Evolutionary conservation across 2,888 invertebrate species (phyloP), one percentile per base, ranked within the genome.

Genomic region (Leucania comma): DNA sequence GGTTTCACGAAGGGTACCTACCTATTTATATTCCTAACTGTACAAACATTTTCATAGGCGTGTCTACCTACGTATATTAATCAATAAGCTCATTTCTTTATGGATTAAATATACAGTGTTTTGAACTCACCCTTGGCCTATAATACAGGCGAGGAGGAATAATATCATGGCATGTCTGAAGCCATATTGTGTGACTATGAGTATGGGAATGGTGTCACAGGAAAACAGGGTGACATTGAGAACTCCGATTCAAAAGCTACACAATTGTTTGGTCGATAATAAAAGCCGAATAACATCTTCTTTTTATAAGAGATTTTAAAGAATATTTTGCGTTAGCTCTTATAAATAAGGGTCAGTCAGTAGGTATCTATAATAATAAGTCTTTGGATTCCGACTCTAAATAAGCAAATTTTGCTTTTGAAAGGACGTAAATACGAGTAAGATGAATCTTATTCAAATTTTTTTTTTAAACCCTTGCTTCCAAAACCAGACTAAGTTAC

Each of bases 111-210:
- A 22, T 24, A 26, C 51, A 58, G 29, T 53, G 53, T 38, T 38
- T 38, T 20, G 24, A 32, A 26, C 10, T 32, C 5, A 29, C 26
- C 38, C 32, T 50, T 59, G 59, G 22, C 70, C 48, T 77, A 50
- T 26, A n/a, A 50, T 69, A 6, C 5, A 1, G 48, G 24, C 17
- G 51, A 72, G 53, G 77, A 65, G 53, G 22, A 58, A 51, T 35
- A 50, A 29, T 9, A 50, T 57, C 32, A 75, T 58, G n/a, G 22
- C 50, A 26, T 75, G 50, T 35, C 5, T 10, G 51, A 29, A 42
- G n/a, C 38, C 50, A 51, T 68, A 48, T 38, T 42, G n/a, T n/a
- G 38, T 46, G 53, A 64, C 65, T 29, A 26, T 62, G 29, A 12
- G 51, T 53, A 72, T 54, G 46, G 12, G 17, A 35, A 72, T 29